These are phyloP conservation scores for Sciurus niger DNA, from an alignment of 2,113 vertebrate genomes.

Conservation along the genomic window DNA sequence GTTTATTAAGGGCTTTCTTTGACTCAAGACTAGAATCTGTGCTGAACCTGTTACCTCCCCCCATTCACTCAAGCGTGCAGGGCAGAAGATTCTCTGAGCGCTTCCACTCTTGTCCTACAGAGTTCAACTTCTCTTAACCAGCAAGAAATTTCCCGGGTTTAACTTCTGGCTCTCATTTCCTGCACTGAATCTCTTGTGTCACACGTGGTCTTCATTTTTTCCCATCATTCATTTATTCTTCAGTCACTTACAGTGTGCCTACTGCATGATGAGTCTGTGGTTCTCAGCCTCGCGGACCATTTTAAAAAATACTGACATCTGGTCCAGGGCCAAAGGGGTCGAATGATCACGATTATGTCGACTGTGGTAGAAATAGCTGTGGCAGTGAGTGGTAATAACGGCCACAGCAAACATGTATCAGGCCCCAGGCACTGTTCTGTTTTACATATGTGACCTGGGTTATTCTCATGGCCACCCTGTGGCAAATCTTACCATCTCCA, in stretches of 20 bases:
- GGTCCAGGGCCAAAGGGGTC: not conserved
- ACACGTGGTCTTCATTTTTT: not conserved
- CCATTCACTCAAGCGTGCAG: not conserved
- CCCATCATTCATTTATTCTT: not conserved
- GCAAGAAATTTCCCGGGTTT: not conserved
- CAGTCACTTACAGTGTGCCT: not conserved
- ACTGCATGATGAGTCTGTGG: not conserved
- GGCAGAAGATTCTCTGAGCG: not conserved
- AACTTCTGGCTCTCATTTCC: not conserved
- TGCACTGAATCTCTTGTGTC: not conserved
- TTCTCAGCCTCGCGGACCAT: not conserved
- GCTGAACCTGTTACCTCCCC: not conserved
- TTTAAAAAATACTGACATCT: not conserved
- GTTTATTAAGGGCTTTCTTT: not conserved
- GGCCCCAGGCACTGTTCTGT: not conserved
- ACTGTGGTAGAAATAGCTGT: not conserved
- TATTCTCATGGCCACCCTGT: not conserved
- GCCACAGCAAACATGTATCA: not conserved
- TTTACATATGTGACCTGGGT: not conserved
- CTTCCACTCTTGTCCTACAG: not conserved
- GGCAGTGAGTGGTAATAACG: accelerated
- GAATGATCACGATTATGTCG: not conserved
- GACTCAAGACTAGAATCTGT: not conserved
- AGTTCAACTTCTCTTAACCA: no score
- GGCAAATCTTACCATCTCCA: not conserved